Base-by-base conservation (phyloP, 92 coral and sea anemone species). In the Porites cylindrica region DNA sequence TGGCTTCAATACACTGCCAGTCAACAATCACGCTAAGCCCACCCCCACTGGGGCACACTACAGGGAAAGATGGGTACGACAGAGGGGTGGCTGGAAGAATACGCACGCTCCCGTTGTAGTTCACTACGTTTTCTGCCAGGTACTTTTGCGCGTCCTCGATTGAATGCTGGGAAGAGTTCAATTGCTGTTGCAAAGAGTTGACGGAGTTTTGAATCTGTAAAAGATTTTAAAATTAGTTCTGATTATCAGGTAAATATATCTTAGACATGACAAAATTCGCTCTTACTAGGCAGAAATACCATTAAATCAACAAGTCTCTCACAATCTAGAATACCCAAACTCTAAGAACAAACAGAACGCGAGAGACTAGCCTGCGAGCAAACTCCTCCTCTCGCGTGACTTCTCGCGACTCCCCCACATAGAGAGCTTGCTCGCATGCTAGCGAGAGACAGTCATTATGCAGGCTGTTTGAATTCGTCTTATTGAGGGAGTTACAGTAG, bases 81-180 rank as follows among this genome's bases (percentile, higher is more conserved):
- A 72, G 13, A n/a, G 89, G 67, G 1, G 47, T 62, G 65, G 83
- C 76, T 2, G 96, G 96, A 18, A 60, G 47, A 17, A 95, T 89
- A 72, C 84, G 82, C 52, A 97, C 92, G n/a, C 98, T 95, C 17
- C 99, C 99, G 69, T 95, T 94, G 70, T 93, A 97, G 76, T 87
- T 90, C 32, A 65, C 62, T 75, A 91, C 95, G 5, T 84, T 88
- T 18, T 85, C 81, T 56, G 64, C 56, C 23, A 97, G 81, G 88
- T 95, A 97, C 23, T 51, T 72, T 85, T 90, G 80, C 1, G 98
- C 94, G 24, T 95, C 98, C 12, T 72, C 65, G 16, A 95, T 66
- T 60, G 80, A 70, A 19, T 77, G 75, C 62, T 85, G 81, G 52
- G 96, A 89, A 16, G 66, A 19, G 90, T 93, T 95, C 62, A 95